Evolutionary conservation across 1,140 invertebrate species (phyloP).

Genomic region (Spodoptera litura): DNA sequence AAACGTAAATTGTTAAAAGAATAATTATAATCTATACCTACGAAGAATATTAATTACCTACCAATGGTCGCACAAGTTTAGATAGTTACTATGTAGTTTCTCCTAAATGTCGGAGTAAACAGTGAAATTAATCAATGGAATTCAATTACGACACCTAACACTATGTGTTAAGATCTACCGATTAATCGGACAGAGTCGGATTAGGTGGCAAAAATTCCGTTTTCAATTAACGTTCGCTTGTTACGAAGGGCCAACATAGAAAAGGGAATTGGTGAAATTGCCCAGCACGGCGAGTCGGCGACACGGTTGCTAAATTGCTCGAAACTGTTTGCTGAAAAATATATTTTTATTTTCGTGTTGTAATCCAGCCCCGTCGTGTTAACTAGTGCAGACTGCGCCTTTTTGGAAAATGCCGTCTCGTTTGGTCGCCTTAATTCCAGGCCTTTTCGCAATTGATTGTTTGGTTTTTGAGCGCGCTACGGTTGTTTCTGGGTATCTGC

Average conservation of each 20-base stretch:
- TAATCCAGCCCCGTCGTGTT: slow-evolving; percentile 67
- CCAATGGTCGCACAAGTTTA: too few species aligned
- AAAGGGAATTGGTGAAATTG: slow-evolving; percentile 61
- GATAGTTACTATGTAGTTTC: not conserved
- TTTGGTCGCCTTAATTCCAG: slow-evolving; percentile 39
- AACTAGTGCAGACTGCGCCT: slow-evolving; percentile 55
- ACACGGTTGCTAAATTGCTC: slow-evolving; percentile 74
- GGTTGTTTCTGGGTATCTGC: not conserved
- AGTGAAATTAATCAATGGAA: slow-evolving; percentile 24
- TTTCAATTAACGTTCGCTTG: slow-evolving; percentile 80
- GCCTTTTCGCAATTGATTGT: slow-evolving; percentile 52
- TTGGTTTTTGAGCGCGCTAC: slow-evolving; percentile 5
- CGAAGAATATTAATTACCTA: too few species aligned
- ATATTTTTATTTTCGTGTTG: slow-evolving; percentile 73
- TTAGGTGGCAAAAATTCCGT: slow-evolving; percentile 73
- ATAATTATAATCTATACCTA: too few species aligned
- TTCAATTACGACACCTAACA: slow-evolving; percentile 34
- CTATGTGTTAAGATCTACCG: slow-evolving; percentile 38
- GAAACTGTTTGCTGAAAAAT: slow-evolving; percentile 62
- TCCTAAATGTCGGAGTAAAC: not conserved
- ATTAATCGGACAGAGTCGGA: slow-evolving; percentile 54
- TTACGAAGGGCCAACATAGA: slow-evolving; percentile 61
- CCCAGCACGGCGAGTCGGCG: slow-evolving; percentile 43
- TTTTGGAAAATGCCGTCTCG: slow-evolving; percentile 40
- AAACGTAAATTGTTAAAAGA: too few species aligned